Evolutionary conservation across 2,113 vertebrate species (phyloP).

Genomic region (Sterna hirundo): DNA sequence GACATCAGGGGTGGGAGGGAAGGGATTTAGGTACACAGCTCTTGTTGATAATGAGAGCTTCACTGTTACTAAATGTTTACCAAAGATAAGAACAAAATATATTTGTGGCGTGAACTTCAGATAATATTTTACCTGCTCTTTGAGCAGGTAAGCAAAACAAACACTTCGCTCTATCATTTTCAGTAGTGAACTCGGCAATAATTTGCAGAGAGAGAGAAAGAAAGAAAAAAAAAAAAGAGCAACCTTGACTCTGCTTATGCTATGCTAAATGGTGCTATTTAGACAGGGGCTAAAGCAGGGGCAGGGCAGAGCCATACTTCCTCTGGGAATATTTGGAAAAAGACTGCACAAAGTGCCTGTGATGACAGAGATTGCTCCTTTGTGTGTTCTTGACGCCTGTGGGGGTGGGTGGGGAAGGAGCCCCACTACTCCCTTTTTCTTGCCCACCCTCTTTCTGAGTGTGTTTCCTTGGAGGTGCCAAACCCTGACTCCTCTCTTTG

Average conservation of each 20-base stretch:
- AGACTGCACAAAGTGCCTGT: neutral
- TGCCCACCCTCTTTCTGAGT: neutral
- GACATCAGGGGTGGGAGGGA: slow-evolving; percentile 12
- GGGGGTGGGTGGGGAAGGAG: neutral
- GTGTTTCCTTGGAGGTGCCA: neutral
- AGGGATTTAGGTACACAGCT: slow-evolving; percentile 47
- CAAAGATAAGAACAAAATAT: slow-evolving; percentile 65
- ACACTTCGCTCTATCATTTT: slow-evolving; percentile 20
- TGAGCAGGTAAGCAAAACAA: slow-evolving; percentile 59
- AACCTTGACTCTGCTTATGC: slow-evolving; percentile 23
- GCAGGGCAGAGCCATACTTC: neutral
- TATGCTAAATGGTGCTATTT: slow-evolving; percentile 2
- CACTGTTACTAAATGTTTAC: slow-evolving; percentile 65
- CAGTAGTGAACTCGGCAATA: slow-evolving; percentile 25
- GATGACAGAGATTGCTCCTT: slow-evolving; percentile 8
- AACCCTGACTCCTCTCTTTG: neutral
- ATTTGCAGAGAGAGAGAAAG: slow-evolving; percentile 25
- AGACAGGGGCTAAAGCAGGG: neutral
- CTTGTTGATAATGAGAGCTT: slow-evolving; percentile 63
- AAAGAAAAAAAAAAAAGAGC: neutral
- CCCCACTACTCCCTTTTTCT: neutral
- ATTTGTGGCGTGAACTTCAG: slow-evolving; percentile 67
- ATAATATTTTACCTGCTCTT: slow-evolving; percentile 59
- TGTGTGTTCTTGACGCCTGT: neutral
- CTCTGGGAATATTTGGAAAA: neutral